Percentiles rank a stretch among this genome's conserved stretches.
phyloP scores from a whole-genome alignment of 2,797 vertebrate genomes.

The Sebastiscus tertius region DNA sequence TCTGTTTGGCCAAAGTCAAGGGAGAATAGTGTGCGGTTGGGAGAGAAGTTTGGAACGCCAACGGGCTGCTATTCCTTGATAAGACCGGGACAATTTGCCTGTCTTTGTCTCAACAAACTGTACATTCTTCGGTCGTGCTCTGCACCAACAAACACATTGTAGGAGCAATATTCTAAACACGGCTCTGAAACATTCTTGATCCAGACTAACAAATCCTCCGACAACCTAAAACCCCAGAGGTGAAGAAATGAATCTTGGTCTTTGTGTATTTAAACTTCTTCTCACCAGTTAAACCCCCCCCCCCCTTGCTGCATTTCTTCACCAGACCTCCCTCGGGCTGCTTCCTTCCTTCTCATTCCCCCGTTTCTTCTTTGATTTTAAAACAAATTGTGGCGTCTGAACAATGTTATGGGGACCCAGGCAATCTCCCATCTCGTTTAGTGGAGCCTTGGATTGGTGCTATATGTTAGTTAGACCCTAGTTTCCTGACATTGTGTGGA shows the following conservation, averaged over 20 bases:
- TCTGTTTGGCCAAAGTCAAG: not conserved
- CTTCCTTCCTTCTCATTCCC: slow-evolving; percentile 48
- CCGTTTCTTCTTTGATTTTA: slow-evolving; percentile 30
- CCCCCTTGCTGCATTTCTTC: slow-evolving; percentile 25
- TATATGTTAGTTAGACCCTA: slow-evolving; percentile 2
- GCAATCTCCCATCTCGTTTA: slow-evolving; percentile 21
- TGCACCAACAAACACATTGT: slow-evolving; percentile 44
- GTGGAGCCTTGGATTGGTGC: slow-evolving; percentile 2
- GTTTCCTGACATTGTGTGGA: slow-evolving; percentile 69
- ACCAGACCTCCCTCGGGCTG: slow-evolving; percentile 28
- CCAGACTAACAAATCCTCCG: slow-evolving; percentile 36
- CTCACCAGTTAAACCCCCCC: slow-evolving; percentile 27
- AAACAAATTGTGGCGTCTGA: slow-evolving; percentile 45
- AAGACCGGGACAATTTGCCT: not conserved
- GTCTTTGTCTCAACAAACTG: slow-evolving; percentile 42
- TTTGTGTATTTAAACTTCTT: slow-evolving; percentile 52
- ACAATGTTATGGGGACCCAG: slow-evolving; percentile 23
- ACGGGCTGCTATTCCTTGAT: not conserved
- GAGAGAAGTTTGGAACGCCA: not conserved
- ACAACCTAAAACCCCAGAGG: slow-evolving; percentile 38
- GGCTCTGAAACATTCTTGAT: slow-evolving; percentile 45
- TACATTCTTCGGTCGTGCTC: slow-evolving; percentile 18
- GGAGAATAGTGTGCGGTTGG: not conserved
- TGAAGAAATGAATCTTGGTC: slow-evolving; percentile 37
- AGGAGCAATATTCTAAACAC: slow-evolving; percentile 38